phyloP scores from a whole-genome alignment of 2,888 invertebrate species.

The Thera britannica region DNA sequence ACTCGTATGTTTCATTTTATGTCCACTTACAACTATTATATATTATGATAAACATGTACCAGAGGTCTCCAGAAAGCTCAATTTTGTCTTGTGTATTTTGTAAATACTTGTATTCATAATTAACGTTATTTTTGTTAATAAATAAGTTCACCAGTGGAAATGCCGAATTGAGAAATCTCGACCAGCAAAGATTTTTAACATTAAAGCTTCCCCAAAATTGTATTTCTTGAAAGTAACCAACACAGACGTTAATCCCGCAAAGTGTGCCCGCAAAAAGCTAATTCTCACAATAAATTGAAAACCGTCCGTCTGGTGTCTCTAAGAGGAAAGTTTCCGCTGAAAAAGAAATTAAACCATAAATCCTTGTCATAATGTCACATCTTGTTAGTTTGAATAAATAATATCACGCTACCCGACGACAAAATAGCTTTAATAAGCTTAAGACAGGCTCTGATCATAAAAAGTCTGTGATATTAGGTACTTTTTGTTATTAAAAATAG shows the following conservation, averaged over 20 bases:
- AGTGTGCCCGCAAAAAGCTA: conserved; percentile 39
- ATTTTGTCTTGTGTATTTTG: too few species aligned
- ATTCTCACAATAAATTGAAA: conserved; percentile 47
- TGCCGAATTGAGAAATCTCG: too few species aligned
- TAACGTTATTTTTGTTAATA: too few species aligned
- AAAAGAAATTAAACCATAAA: conserved; percentile 51
- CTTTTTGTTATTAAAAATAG: too few species aligned
- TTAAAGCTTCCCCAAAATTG: background rate
- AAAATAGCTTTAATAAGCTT: conserved; percentile 33
- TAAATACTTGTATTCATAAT: too few species aligned
- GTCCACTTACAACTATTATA: too few species aligned
- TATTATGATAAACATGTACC: too few species aligned
- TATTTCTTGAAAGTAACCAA: conserved; percentile 18
- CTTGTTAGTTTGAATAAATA: conserved; percentile 44
- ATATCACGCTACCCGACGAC: conserved; percentile 32
- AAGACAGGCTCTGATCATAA: conserved; percentile 11
- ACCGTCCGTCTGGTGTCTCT: conserved; percentile 40
- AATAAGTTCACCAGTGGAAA: too few species aligned
- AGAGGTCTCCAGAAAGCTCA: too few species aligned
- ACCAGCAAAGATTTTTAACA: too few species aligned
- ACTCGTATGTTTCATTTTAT: too few species aligned
- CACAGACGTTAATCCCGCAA: conserved; percentile 28
- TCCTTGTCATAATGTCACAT: conserved; percentile 36
- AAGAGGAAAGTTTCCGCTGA: conserved; percentile 37
- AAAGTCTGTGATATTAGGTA: conserved; percentile 20